Evolutionary conservation across 2,113 vertebrate species (phyloP).

Genomic region (Phyllostomus discolor): DNA sequence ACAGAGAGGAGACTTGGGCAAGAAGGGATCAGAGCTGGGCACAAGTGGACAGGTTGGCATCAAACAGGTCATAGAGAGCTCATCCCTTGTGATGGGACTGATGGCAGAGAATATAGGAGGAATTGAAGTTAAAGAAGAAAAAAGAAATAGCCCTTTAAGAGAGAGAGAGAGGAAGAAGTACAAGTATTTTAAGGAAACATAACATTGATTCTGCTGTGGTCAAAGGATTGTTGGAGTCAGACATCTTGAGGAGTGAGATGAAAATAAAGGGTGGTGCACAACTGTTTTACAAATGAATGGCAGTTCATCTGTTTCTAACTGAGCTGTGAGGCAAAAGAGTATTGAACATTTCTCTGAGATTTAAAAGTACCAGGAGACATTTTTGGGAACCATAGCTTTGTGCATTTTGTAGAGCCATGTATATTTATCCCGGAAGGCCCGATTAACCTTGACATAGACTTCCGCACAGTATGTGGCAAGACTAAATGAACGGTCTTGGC

Average conservation of each 20-base stretch:
- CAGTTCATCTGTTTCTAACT: neutral
- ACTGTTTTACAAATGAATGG: neutral
- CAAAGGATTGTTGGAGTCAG: neutral
- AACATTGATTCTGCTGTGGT: neutral
- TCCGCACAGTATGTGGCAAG: constrained; percentile 31
- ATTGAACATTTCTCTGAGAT: constrained; percentile 16
- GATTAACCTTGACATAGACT: constrained; percentile 60
- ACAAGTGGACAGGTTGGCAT: neutral
- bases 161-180: neutral
- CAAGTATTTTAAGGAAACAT: neutral
- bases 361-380: constrained; percentile 30
- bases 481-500: constrained; percentile 32
- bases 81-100: neutral
- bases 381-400: constrained; percentile 27
- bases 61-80: neutral
- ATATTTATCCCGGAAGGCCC: neutral
- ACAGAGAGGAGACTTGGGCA: neutral
- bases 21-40: neutral
- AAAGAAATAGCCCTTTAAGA: neutral
- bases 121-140: neutral
- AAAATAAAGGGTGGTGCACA: constrained; percentile 9
- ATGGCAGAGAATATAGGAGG: neutral
- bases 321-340: neutral
- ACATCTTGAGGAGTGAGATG: neutral
- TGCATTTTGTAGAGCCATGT: neutral